Conservation (phyloP, 2,113 vertebrate species). For the Clarias magur region DNA sequence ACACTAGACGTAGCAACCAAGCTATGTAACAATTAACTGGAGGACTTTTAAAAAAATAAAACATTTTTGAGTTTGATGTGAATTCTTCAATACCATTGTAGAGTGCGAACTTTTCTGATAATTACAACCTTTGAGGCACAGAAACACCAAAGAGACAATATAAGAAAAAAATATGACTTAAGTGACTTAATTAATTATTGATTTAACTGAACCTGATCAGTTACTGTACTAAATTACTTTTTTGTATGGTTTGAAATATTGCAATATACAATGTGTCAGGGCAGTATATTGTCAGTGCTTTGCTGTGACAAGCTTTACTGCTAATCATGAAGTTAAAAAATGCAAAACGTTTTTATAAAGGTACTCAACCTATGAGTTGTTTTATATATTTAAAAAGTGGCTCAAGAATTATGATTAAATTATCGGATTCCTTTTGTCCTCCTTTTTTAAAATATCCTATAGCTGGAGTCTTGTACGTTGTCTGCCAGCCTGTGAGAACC, state of each 20-base stretch:
- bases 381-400: neutral
- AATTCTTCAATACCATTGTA: neutral
- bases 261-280: neutral
- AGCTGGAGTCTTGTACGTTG: neutral
- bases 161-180: neutral
- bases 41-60: neutral
- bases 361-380: neutral
- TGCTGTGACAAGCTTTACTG: neutral
- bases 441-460: neutral
- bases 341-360: neutral
- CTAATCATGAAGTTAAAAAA: neutral
- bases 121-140: neutral
- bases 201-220: neutral
- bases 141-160: neutral
- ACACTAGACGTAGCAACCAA: neutral
- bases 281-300: neutral
- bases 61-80: neutral
- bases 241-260: neutral
- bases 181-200: neutral
- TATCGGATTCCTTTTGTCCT: neutral
- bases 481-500: neutral
- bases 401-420: neutral
- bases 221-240: neutral
- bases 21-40: neutral
- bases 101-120: neutral